Evolutionary conservation across 2,888 invertebrate genomes (phyloP), one percentile per base, ranked within the genome.

Genomic region (Esperia sulphurella): DNA sequence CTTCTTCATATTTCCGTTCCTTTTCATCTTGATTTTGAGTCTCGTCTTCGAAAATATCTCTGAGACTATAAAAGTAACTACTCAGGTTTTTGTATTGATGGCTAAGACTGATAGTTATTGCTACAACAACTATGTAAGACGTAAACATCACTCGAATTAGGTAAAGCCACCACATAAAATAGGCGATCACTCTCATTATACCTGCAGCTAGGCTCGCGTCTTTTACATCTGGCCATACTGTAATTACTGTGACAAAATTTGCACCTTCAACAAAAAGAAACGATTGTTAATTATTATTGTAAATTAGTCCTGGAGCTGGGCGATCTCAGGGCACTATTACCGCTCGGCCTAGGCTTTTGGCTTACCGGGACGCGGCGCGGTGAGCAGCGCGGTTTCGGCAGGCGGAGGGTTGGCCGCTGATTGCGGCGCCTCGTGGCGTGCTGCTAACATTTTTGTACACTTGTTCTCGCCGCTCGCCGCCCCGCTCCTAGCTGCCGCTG

Each of bases 171-270:
- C 76, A 79, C 8, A 63, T 3, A 4, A 71, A 3, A 52, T 75
- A 74, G 49, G 51, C 49, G 1, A 61, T 10, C 8, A 68, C 12
- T 33, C 81, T 63, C 0, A 43, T 53, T 0, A 57, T 4, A 28
- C 61, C 47, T 0, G 77, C 71, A 0, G 41, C 7, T 0, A 3
- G 3, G 1, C 73, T 65, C 0, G 10, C 46, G 13, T 80, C 73
- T 0, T 54, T 50, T 0, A 66, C 57, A 4, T 74, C 66, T 0
- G 81, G 81, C 78, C 78, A 82, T 1, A 55, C 65, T 3, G 72
- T 68, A 12, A 82, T 58, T 1, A 79, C 48, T 1, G 71, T 72
- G 3, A 60, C 65, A 45, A 79, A 79, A 1, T 58, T 61, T 31
- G 13, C 10, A 65, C 55, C 10, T 48, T 53, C 3, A 21, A 21